A percentile compares a stretch with the other conserved stretches of the same genome.
phyloP scores from a whole-genome alignment of 2,888 invertebrate genomes.

The Neocrepidodera transversa region DNA sequence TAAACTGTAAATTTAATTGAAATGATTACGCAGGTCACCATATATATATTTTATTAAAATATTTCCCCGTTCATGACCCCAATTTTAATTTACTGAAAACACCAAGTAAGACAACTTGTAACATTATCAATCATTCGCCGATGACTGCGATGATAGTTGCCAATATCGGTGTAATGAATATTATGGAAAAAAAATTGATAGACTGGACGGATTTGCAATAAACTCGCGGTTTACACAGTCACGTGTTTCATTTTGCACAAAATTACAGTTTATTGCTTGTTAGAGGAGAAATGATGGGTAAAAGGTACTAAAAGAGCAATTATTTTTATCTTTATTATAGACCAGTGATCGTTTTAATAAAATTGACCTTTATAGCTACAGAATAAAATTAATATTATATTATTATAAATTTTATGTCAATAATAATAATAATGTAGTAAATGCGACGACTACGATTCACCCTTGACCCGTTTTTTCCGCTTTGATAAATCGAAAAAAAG shows the following conservation, averaged over 20 bases:
- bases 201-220: neutral
- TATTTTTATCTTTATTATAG: neutral
- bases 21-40: too few species aligned
- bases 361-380: too few species aligned
- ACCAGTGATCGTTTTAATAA: too few species aligned
- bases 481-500: too few species aligned
- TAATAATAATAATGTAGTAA: too few species aligned
- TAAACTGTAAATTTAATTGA: too few species aligned
- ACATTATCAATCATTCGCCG: slow-evolving; percentile 11
- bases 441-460: too few species aligned
- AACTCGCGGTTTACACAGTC: slow-evolving; percentile 1
- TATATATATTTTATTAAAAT: slow-evolving; percentile 6
- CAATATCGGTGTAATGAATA: slow-evolving; percentile 9
- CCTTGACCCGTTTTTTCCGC: too few species aligned
- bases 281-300: neutral
- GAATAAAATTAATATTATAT: too few species aligned
- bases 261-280: slow-evolving; percentile 8
- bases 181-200: slow-evolving; percentile 7
- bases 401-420: too few species aligned
- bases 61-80: slow-evolving; percentile 9
- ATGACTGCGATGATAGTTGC: slow-evolving; percentile 2
- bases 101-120: neutral
- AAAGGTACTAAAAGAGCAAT: slow-evolving; percentile 1
- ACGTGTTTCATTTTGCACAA: slow-evolving; percentile 9
- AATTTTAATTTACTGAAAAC: neutral